These are phyloP conservation scores for Manis pentadactyla DNA, from an alignment of 2,797 vertebrate genomes.

Conservation along the genomic window DNA sequence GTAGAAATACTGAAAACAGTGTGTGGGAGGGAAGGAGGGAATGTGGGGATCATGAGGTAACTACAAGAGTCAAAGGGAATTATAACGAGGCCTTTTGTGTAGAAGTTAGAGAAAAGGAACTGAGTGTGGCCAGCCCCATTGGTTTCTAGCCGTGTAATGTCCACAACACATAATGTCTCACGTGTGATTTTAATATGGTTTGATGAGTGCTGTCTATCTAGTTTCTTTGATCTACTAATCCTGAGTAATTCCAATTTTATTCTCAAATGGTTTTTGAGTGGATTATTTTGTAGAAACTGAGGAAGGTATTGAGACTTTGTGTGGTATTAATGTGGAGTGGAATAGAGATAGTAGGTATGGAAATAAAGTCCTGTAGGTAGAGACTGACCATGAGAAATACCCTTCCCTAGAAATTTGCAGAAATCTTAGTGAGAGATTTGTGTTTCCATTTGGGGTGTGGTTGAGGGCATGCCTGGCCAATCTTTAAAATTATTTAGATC, in stretches of 20 bases:
- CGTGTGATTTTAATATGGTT: not conserved
- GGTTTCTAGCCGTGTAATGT: not conserved
- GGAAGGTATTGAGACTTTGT: not conserved
- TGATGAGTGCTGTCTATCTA: not conserved
- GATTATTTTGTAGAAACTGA: constrained; percentile 15
- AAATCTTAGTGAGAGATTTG: not conserved
- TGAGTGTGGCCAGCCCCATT: not conserved
- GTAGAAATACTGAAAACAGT: not conserved
- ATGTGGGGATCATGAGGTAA: not conserved
- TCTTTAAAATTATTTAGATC: not conserved
- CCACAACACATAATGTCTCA: not conserved
- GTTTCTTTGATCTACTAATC: not conserved
- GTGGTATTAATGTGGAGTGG: not conserved
- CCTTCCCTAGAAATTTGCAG: not conserved
- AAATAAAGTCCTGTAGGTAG: not conserved
- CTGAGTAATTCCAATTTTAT: not conserved
- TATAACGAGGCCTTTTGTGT: not conserved
- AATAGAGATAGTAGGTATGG: not conserved
- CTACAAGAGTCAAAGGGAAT: not conserved
- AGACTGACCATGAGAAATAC: not conserved
- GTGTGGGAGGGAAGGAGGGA: not conserved
- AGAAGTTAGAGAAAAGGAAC: not conserved
- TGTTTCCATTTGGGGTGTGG: not conserved
- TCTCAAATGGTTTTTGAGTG: not conserved
- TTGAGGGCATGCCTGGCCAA: not conserved